A percentile compares a stretch with the other conserved stretches of the same genome.
These are phyloP conservation scores for Melospiza melodia DNA, from an alignment of 2,113 vertebrate genomes.

Conservation along the genomic window DNA sequence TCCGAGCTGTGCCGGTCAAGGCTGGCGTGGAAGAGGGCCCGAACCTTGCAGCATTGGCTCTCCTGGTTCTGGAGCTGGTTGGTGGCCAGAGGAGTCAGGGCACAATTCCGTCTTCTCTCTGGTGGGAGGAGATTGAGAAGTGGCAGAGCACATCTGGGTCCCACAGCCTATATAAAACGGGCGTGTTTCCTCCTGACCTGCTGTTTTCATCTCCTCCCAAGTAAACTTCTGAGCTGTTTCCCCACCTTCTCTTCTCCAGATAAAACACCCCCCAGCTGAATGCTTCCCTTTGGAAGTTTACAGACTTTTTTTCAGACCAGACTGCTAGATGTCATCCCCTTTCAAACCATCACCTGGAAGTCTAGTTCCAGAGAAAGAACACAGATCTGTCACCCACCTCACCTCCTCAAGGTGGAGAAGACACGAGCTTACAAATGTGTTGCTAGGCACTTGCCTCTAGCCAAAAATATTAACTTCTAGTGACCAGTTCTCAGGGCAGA, in stretches of 20 bases:
- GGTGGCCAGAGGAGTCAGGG: conserved; percentile 84
- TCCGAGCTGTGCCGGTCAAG: conserved; percentile 89
- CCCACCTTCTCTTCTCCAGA: background rate
- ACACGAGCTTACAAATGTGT: background rate
- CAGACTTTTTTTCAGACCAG: background rate
- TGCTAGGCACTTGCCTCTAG: background rate
- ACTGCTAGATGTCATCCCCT: background rate
- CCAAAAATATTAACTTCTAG: background rate
- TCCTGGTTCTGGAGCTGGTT: conserved; percentile 90
- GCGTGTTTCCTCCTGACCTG: background rate
- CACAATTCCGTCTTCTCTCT: conserved; percentile 87
- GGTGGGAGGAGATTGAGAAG: background rate
- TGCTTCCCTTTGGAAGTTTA: background rate
- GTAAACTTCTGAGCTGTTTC: background rate
- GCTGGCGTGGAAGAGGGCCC: conserved; percentile 81
- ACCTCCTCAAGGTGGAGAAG: background rate
- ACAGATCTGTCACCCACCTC: background rate
- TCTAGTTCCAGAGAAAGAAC: background rate
- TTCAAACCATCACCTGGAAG: background rate
- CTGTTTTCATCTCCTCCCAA: background rate
- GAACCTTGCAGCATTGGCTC: conserved; percentile 81
- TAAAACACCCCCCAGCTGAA: background rate
- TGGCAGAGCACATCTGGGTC: background rate
- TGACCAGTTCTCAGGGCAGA: background rate
- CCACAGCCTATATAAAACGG: background rate